These are phyloP conservation scores for Saimiri boliviensis DNA, from an alignment of 2,113 vertebrate genomes.

Conservation along the genomic window DNA sequence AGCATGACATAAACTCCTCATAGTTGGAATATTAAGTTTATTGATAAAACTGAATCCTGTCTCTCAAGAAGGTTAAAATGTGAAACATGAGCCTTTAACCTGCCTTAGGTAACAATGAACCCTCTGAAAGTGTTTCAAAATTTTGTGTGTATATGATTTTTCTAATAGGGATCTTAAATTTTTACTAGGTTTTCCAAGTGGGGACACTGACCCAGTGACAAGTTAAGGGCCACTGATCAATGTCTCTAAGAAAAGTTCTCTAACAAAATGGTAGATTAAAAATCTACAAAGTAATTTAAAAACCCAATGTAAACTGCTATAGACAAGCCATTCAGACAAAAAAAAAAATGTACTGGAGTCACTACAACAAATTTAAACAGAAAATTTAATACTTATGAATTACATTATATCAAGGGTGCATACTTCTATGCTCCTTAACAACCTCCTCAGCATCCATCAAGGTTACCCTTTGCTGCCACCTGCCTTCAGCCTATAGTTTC, in stretches of 20 bases:
- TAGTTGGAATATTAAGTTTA: neutral
- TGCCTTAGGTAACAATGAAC: neutral
- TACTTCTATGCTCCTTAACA: neutral
- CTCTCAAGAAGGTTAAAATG: neutral
- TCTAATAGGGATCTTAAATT: neutral
- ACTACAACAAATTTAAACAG: neutral
- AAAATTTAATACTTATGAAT: neutral
- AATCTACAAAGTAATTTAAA: neutral
- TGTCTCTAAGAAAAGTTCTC: neutral
- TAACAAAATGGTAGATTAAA: constrained; percentile 2
- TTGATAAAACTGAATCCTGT: constrained; percentile 23
- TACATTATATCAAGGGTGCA: neutral
- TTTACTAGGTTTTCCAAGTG: neutral
- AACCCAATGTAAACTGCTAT: neutral
- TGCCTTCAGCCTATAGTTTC: neutral
- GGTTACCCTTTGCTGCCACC: constrained; percentile 31
- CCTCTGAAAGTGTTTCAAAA: neutral
- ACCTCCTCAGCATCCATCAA: neutral
- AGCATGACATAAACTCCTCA: constrained; percentile 32
- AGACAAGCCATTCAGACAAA: neutral
- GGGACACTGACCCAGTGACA: neutral
- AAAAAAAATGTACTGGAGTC: neutral
- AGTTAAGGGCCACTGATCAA: neutral
- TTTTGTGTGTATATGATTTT: neutral
- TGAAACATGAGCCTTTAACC: neutral